Percentiles rank a stretch among this genome's conserved stretches.
These are phyloP conservation scores for Carassius carassius DNA, from an alignment of 2,113 vertebrate species.

Conservation along the genomic window DNA sequence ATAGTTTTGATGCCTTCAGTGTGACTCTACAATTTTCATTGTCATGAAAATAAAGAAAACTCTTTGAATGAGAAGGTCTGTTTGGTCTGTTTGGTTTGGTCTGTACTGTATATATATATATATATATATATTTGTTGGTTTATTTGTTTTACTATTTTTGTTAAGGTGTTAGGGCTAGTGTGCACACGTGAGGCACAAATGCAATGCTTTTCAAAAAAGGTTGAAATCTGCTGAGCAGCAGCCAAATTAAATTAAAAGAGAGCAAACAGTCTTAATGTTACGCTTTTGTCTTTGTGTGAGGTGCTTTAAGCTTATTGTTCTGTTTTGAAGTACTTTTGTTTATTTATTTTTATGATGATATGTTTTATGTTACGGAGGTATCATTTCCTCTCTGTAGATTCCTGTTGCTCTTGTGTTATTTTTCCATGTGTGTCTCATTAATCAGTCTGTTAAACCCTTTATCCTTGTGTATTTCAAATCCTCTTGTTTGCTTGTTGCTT, in stretches of 20 bases:
- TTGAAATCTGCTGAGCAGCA: too few relatives aligned
- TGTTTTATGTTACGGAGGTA: constrained; percentile 15
- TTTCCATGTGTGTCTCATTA: background rate
- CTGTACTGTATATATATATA: too few relatives aligned
- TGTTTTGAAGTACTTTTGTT: background rate
- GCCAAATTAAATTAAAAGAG: background rate
- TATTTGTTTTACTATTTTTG: too few relatives aligned
- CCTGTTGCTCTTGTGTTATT: background rate
- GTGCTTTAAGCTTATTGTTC: background rate
- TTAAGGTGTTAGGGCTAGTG: too few relatives aligned
- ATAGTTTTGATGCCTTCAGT: too few relatives aligned
- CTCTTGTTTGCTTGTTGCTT: constrained; percentile 7
- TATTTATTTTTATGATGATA: background rate
- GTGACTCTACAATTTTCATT: too few relatives aligned
- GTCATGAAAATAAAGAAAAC: too few relatives aligned
- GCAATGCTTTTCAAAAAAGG: too few relatives aligned
- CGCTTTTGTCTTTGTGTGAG: background rate
- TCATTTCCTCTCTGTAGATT: background rate
- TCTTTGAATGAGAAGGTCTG: too few relatives aligned
- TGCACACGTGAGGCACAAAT: too few relatives aligned
- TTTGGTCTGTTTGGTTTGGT: too few relatives aligned
- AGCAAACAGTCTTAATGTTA: background rate
- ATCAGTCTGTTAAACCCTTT: background rate
- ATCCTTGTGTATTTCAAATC: background rate
- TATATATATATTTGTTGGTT: too few relatives aligned